Percentiles rank a stretch among this genome's conserved stretches.
phyloP scores from a whole-genome alignment of 2,113 vertebrate genomes.

The Chrysemys picta region DNA sequence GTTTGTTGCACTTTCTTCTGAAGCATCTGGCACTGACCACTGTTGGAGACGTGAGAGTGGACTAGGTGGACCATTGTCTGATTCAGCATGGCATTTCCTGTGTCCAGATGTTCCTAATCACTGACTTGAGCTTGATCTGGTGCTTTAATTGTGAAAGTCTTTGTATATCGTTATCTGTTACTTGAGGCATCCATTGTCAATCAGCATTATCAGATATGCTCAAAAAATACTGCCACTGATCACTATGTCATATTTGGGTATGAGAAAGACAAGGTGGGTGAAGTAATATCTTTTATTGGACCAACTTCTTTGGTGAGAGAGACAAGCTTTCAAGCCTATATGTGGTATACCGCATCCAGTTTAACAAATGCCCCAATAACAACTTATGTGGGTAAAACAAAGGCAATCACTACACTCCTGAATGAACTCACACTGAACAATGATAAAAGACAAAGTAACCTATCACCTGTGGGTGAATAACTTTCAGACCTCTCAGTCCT shows the following conservation, averaged over 20 bases:
- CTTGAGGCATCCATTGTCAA: background rate
- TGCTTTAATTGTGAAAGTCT: background rate
- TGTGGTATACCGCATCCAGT: background rate
- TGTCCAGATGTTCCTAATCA: background rate
- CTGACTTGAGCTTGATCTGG: background rate
- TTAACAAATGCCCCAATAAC: background rate
- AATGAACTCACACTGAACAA: background rate
- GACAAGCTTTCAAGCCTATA: background rate
- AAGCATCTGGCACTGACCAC: background rate
- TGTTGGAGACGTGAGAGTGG: background rate
- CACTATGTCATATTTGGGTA: constrained; percentile 23
- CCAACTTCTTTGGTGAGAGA: background rate
- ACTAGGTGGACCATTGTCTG: background rate
- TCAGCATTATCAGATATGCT: constrained; percentile 1
- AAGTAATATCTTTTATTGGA: background rate
- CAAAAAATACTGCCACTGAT: constrained; percentile 29
- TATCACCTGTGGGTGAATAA: background rate
- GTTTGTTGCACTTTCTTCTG: background rate
- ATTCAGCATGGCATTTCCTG: background rate
- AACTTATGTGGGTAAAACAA: background rate
- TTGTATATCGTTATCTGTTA: background rate
- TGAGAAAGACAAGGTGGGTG: background rate
- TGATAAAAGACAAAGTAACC: background rate
- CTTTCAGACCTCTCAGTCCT: background rate
- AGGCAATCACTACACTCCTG: too few species aligned